phyloP scores from a whole-genome alignment of 1,140 invertebrate species.

The Heliconius himera region DNA sequence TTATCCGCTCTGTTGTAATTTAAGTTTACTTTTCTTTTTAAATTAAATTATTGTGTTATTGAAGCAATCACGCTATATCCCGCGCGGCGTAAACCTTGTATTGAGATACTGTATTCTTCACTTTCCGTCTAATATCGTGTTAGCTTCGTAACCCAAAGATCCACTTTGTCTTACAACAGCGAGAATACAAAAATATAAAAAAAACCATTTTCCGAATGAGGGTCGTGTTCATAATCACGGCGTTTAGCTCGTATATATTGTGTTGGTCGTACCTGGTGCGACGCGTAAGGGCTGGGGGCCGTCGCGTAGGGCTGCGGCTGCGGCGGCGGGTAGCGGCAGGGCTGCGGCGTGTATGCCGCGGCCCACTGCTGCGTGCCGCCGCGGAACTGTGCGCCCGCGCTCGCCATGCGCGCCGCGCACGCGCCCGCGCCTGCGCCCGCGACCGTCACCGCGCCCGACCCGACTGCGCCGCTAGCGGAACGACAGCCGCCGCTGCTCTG shows the following conservation, averaged over 20 bases:
- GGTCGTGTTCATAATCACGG: too few relatives aligned
- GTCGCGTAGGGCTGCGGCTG: slow-evolving; percentile 72
- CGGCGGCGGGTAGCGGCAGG: slow-evolving; percentile 78
- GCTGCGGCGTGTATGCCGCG: slow-evolving; percentile 72
- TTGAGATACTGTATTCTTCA: too few relatives aligned
- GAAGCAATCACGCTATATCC: too few relatives aligned
- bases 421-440: slow-evolving; percentile 63
- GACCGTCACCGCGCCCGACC: slow-evolving; percentile 70
- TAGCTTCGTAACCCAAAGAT: too few relatives aligned
- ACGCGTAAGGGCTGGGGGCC: slow-evolving; percentile 68
- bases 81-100: too few relatives aligned
- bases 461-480: slow-evolving; percentile 58
- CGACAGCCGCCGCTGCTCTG: slow-evolving; percentile 74
- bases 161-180: too few relatives aligned
- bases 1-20: not conserved
- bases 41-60: too few relatives aligned
- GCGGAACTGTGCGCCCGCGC: slow-evolving; percentile 77
- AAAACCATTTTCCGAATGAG: too few relatives aligned
- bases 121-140: too few relatives aligned
- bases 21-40: not conserved
- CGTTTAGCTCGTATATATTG: not conserved
- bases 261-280: slow-evolving; percentile 59
- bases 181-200: too few relatives aligned
- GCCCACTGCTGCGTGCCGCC: slow-evolving; percentile 75
- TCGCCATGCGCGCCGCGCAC: slow-evolving; percentile 76